A percentile compares a stretch with the other conserved stretches of the same genome.
Evolutionary conservation across 2,113 vertebrate genomes (phyloP).

Genomic region (Passer domesticus): DNA sequence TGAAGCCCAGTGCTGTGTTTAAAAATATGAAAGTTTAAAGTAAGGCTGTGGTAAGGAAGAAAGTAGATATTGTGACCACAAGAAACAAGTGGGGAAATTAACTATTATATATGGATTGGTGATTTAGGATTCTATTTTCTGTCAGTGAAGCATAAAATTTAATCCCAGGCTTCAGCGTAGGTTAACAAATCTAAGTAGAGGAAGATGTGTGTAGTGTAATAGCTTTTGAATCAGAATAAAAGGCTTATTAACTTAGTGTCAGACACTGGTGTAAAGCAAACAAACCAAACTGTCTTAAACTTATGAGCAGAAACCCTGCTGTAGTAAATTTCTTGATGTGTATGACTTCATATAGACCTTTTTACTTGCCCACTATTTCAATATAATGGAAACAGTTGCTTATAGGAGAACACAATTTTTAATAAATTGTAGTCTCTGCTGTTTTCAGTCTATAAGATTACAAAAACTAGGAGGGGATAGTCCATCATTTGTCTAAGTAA

Average conservation of each 20-base stretch:
- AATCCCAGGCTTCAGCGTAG: slow-evolving; percentile 30
- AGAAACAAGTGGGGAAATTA: slow-evolving; percentile 45
- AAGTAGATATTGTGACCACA: not conserved
- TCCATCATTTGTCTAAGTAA: not conserved
- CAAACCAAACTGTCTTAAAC: not conserved
- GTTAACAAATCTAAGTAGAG: slow-evolving; percentile 31
- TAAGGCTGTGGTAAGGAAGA: not conserved
- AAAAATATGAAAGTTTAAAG: not conserved
- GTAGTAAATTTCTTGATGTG: not conserved
- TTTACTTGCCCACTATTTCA: not conserved
- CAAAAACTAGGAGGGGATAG: not conserved
- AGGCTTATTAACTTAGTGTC: slow-evolving; percentile 26
- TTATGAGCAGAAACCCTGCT: not conserved
- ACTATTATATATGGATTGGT: slow-evolving; percentile 24
- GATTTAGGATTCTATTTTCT: slow-evolving; percentile 64
- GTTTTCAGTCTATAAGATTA: not conserved
- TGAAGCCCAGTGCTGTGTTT: not conserved
- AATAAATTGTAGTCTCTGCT: not conserved
- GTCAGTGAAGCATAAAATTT: slow-evolving; percentile 65
- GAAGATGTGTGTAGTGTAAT: slow-evolving; percentile 53
- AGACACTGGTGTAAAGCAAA: slow-evolving; percentile 1
- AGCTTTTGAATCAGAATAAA: slow-evolving; percentile 61
- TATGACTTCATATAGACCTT: not conserved
- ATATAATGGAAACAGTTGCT: not conserved
- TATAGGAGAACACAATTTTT: not conserved